Evolutionary conservation across 2,113 vertebrate genomes (phyloP).

Genomic region (Mustela nigripes): DNA sequence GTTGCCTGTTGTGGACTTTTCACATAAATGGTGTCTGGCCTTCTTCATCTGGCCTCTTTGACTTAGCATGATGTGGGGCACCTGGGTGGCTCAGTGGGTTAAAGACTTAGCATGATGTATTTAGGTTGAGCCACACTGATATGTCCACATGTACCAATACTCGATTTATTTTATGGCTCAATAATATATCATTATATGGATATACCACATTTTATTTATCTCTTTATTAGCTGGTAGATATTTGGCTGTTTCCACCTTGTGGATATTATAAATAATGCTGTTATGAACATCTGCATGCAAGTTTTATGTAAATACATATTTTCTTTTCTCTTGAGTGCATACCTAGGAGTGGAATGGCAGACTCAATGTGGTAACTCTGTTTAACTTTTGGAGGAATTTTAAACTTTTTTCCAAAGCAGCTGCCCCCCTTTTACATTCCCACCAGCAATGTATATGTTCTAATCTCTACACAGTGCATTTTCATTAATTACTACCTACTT

Average conservation of each 20-base stretch:
- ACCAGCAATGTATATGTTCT: background rate
- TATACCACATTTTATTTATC: background rate
- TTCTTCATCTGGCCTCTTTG: background rate
- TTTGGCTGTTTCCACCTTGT: background rate
- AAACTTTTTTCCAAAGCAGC: background rate
- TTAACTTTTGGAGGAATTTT: background rate
- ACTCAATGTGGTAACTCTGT: background rate
- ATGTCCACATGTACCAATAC: background rate
- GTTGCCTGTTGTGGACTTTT: background rate
- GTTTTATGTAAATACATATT: background rate
- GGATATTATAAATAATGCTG: background rate
- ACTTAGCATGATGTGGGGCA: background rate
- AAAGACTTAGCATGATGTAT: background rate
- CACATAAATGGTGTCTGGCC: background rate
- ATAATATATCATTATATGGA: background rate
- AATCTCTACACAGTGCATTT: background rate
- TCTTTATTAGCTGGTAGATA: background rate
- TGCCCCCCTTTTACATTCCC: background rate
- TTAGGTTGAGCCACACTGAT: background rate
- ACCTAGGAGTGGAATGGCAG: background rate
- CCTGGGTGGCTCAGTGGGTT: no score
- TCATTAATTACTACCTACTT: background rate
- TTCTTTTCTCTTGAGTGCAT: background rate
- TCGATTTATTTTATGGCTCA: background rate
- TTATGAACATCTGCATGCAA: background rate